These are phyloP conservation scores for Tupiocoris notatus DNA, from an alignment of 2,888 invertebrate genomes.

Conservation along the genomic window DNA sequence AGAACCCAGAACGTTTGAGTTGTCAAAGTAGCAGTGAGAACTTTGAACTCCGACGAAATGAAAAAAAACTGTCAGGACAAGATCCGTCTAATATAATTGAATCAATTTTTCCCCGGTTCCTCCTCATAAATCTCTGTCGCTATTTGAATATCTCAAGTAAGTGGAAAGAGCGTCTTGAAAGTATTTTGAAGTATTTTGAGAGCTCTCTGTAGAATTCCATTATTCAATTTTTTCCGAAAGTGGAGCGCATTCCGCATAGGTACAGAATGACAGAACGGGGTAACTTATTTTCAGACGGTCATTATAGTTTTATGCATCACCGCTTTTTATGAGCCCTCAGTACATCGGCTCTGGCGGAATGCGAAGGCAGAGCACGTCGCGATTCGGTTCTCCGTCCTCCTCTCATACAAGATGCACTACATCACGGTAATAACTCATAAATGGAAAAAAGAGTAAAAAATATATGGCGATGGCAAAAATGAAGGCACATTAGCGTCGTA, in stretches of 20 bases:
- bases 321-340: not conserved
- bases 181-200: too few species aligned
- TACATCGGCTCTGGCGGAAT: not conserved
- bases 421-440: not conserved
- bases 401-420: not conserved
- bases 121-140: too few species aligned
- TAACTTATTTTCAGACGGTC: not conserved
- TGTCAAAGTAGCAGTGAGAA: too few species aligned
- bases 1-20: too few species aligned
- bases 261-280: not conserved
- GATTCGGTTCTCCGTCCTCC: not conserved
- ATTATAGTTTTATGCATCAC: not conserved
- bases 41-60: too few species aligned
- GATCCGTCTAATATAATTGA: too few species aligned
- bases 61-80: too few species aligned
- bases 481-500: constrained; percentile 20
- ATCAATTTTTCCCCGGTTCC: too few species aligned
- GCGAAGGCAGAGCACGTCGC: not conserved
- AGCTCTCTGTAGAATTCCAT: too few species aligned
- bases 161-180: too few species aligned
- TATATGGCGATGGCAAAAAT: constrained; percentile 2
- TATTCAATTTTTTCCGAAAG: not conserved
- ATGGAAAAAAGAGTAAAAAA: not conserved
- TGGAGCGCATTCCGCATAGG: not conserved
- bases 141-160: too few species aligned